Evolutionary conservation across 2,888 invertebrate genomes (phyloP), one percentile per base, ranked within the genome.

Genomic region (Rapana venosa): DNA sequence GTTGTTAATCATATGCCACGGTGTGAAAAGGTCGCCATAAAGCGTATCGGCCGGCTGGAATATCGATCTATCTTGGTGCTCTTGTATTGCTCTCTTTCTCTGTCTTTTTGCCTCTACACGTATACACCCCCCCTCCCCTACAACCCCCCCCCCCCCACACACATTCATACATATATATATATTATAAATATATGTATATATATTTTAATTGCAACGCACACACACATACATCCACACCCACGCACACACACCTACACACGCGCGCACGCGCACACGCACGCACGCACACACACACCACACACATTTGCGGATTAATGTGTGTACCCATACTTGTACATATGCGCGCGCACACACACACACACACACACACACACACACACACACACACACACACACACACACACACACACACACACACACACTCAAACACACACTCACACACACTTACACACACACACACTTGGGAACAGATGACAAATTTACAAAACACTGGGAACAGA

Each of bases 371-470:
- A 15, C 81, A 81, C 81, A 20, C 81, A 81, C 81, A 20, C 81
- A 66, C 61, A 61, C 61, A 61, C 61, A 61, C 61, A 61, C 61
- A 61, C 74, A 74, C 74, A n/a, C 74, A 74, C 74, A n/a, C 13
- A 74, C 74, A n/a, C n/a, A 74, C 13, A 8, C 74, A n/a, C 74
- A 8, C 74, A 74, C 74, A n/a, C 74, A 74, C 74, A n/a, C 74
- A 74, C 74, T 2, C 74, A 74, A 5, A n/a, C 74, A 74, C 74
- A 74, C 74, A 74, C 74, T n/a, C 74, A 74, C 74, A 74, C 74
- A 74, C 74, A n/a, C 74, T n/a, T n/a, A n/a, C 74, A 74, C 74
- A 74, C 74, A 74, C 74, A 74, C 74, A 74, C 74, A 74, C n/a
- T n/a, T 13, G n/a, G 74, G n/a, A 26, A n/a, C 26, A 74, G 8